Percentiles rank a stretch among this genome's conserved stretches.
Conservation (phyloP, 2,113 vertebrate genomes). For the Mesitornis unicolor region DNA sequence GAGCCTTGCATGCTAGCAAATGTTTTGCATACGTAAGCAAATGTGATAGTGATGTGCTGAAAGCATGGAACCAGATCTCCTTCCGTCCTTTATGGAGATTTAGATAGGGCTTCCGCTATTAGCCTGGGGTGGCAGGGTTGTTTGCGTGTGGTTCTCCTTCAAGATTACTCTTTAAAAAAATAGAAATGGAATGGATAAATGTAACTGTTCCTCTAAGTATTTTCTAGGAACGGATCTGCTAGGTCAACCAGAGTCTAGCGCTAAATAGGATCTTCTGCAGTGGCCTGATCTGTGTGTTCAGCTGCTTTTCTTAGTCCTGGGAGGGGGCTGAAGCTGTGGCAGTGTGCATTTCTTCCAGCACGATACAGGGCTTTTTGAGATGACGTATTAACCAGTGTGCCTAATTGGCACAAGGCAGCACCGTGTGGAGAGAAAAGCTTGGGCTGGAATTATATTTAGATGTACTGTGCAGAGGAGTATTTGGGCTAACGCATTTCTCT, state of each 20-base stretch:
- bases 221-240: slow-evolving; percentile 18
- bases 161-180: not conserved
- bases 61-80: slow-evolving; percentile 52
- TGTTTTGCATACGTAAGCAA: slow-evolving; percentile 21
- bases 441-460: not conserved
- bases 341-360: not conserved
- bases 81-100: slow-evolving; percentile 22
- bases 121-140: fast-evolving
- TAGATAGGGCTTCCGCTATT: not conserved
- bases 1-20: not conserved
- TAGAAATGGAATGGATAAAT: not conserved
- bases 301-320: not conserved
- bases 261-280: not conserved
- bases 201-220: not conserved
- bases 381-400: not conserved
- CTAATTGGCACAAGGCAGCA: not conserved
- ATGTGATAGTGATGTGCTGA: slow-evolving; percentile 50
- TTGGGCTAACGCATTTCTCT: not conserved
- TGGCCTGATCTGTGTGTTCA: not conserved
- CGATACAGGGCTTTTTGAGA: not conserved
- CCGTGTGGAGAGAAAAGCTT: not conserved
- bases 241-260: not conserved
- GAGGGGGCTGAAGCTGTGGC: not conserved
- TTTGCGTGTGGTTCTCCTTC: not conserved
- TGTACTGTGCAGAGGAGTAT: fast-evolving